Percentiles rank a stretch among this genome's conserved stretches.
Evolutionary conservation across 2,797 vertebrate genomes (phyloP).

Genomic region (Coccyzus lansbergi): DNA sequence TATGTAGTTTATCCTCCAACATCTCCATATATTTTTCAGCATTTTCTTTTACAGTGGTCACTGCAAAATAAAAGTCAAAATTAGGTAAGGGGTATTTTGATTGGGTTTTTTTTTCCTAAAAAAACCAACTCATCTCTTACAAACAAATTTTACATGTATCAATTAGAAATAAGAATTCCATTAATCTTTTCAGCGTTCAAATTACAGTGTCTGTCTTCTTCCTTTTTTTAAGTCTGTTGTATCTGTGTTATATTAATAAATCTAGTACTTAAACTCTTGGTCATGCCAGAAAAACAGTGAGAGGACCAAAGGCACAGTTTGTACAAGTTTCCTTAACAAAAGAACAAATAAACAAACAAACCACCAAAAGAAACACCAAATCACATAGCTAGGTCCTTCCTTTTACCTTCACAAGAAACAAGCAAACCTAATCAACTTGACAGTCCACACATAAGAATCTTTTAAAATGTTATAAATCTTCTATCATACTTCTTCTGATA

Average conservation of each 20-base stretch:
- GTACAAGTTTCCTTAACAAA: not conserved
- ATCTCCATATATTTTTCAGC: slow-evolving; percentile 80
- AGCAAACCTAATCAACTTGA: not conserved
- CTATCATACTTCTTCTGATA: not conserved
- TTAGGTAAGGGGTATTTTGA: not conserved
- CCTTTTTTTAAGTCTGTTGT: not conserved
- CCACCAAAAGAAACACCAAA: not conserved
- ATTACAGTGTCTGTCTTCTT: not conserved
- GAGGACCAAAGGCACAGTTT: not conserved
- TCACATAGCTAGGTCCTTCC: not conserved
- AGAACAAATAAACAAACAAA: too few species aligned
- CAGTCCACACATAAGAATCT: not conserved
- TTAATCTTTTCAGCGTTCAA: not conserved
- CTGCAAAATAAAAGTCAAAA: slow-evolving; percentile 71
- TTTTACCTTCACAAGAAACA: not conserved
- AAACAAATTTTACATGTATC: not conserved
- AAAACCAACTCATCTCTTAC: not conserved
- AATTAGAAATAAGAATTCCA: not conserved
- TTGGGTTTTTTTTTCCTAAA: not conserved
- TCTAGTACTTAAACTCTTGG: not conserved
- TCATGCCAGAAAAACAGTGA: not conserved
- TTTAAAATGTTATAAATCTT: not conserved
- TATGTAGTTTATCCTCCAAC: slow-evolving; percentile 81
- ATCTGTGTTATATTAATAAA: not conserved
- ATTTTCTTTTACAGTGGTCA: slow-evolving; percentile 80